Base-by-base conservation (phyloP, 2,888 invertebrate species). In the Tetramorium bicarinatum region DNA sequence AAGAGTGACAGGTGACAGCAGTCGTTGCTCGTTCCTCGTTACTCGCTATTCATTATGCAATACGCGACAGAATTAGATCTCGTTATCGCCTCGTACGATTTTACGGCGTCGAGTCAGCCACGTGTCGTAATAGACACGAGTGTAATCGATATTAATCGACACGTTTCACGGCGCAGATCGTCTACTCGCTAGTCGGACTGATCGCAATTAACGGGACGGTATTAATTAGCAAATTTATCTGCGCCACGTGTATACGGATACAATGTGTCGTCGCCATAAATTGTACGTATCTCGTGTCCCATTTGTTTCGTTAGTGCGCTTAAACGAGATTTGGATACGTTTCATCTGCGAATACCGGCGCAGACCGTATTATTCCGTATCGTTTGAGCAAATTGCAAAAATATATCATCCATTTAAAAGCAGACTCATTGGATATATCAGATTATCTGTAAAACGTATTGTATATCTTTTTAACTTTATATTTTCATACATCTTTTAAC, bases 141-240 rank as follows among this genome's bases (percentile, higher is more conserved):
- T 49, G 72, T 72, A 80, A 72, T 72, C 83, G 59, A 59, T 41
- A 49, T 72, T 76, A 76, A 85, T 76, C 76, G 87, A 15, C 76
- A 44, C 13, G 72, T 52, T 72, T 83, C 59, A 59, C 44, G 38
- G 9, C 80, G 41, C 38, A 21, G 18, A 11, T 4, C 52, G 44
- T 64, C 61, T 67, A 67, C 44, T 13, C 18, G 80, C 38, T 21
- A n/a, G n/a, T 79, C 52, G 41, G 25, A 49, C 21, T 61, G 47
- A 21, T 69, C 38, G 69, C 83, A 82, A 81, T 88, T 77, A 88
- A 61, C 87, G 62, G 29, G 6, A 81, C 34, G 82, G 82, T 84
- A 88, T 88, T 87, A 87, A 88, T 88, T 88, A 88, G 83, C 79
- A 66, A 47, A 61, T 64, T 75, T 82, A 82, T 74, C 47, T 61